Evolutionary conservation across 1,140 invertebrate species (phyloP).

Genomic region (Tribolium madens): DNA sequence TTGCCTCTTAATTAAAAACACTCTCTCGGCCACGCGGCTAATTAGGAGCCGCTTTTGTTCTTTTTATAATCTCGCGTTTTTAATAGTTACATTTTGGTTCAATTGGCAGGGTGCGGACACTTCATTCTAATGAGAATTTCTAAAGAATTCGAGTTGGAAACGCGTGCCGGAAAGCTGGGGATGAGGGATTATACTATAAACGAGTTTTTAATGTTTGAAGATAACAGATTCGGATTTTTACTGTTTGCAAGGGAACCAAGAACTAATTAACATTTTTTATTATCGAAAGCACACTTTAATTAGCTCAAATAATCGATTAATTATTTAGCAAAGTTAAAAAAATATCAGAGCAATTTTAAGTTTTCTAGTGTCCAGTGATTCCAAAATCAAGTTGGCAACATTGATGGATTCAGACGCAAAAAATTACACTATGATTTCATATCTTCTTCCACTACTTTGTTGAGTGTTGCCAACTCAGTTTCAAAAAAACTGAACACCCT

Average conservation of each 20-base stretch:
- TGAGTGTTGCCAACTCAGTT: no score
- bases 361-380: no score
- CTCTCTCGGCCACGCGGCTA: slow-evolving; percentile 15
- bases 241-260: slow-evolving; percentile 12
- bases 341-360: no score
- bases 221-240: slow-evolving; percentile 30
- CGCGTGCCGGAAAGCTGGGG: background rate
- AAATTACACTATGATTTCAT: no score
- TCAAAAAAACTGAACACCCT: no score
- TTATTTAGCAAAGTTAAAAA: no score
- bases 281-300: no score
- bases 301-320: no score
- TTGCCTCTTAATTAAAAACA: slow-evolving; percentile 41
- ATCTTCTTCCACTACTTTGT: no score
- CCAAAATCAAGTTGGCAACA: no score
- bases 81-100: background rate
- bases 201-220: slow-evolving; percentile 38
- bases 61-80: slow-evolving; percentile 24
- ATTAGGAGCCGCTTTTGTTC: slow-evolving; percentile 22
- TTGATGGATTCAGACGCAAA: no score
- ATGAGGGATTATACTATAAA: slow-evolving; percentile 26
- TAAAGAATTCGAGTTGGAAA: background rate
- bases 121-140: background rate
- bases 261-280: slow-evolving; percentile 22
- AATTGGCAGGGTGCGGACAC: slow-evolving; percentile 1